Base-by-base conservation (phyloP, 1,140 invertebrate species). In the Magallana angulata region DNA sequence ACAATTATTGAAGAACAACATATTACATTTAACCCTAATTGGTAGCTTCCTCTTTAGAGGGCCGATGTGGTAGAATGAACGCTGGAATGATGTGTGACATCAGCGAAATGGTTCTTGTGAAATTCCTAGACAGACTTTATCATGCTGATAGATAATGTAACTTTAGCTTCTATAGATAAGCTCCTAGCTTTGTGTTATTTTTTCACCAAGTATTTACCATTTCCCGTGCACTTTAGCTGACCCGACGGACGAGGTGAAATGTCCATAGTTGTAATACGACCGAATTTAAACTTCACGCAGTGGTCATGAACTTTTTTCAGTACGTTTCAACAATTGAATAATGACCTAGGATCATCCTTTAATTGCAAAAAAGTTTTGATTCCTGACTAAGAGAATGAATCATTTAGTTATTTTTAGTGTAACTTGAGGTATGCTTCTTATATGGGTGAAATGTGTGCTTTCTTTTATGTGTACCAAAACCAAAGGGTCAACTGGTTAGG, bases 271-370 rank as follows among this genome's bases (percentile, higher is more conserved):
- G 56, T 48, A 81, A 81, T 48, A 81, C 80, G 48, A 82, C 48
- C 80, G 57, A 82, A 57, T 82, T 82, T 82, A 82, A 82, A 82
- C 80, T 82, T 82, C 14, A 57, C 48, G 18, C 80, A 57, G 80
- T 82, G 80, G 80, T 82, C 80, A 82, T 82, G 80, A 82, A 82
- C 80, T 82, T 57, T 82, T 82, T 82, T 82, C 80, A 82, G 80
- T 82, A 82, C 80, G 80, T 82, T 82, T 82, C 57, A 82, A 82
- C 80, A 82, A 82, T 82, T 82, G 80, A 82, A 82, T 82, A 82
- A 82, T 82, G 80, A 82, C 36, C 18, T n/a, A 18, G 80, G 80
- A 82, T 71, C 68, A 71, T 71, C 68, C 68, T 71, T 71, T 71
- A 71, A 71, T 71, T 71, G 68, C 36, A 24, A 71, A 71, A 24